phyloP scores from a whole-genome alignment of 2,888 invertebrate species.

The Tupiocoris notatus region DNA sequence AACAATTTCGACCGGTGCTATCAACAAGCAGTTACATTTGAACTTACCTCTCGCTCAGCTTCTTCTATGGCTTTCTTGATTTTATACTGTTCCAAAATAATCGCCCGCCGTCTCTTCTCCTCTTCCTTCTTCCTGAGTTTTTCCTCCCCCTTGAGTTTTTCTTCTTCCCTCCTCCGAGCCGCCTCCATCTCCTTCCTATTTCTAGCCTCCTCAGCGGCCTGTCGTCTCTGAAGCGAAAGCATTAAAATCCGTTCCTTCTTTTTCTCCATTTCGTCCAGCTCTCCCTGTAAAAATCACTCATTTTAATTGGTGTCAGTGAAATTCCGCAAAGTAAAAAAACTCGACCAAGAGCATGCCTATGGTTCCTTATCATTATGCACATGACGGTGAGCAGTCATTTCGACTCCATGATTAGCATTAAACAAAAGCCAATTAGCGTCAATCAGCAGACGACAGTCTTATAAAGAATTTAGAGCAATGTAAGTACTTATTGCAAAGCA shows the following conservation, averaged over 20 bases:
- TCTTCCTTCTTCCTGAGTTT: conserved; percentile 75
- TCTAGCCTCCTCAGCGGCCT: conserved; percentile 84
- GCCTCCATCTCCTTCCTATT: conserved; percentile 80
- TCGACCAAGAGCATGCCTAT: too few relatives aligned
- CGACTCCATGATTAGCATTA: too few relatives aligned
- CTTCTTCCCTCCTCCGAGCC: conserved; percentile 71
- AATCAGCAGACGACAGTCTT: too few relatives aligned
- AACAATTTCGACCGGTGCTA: too few relatives aligned
- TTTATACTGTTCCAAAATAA: conserved; percentile 89
- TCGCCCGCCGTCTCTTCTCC: conserved; percentile 80
- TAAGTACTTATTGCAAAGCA: neutral
- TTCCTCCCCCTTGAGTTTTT: conserved; percentile 73
- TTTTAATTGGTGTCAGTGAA: neutral
- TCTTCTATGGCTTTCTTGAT: conserved; percentile 90
- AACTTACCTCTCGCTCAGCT: conserved; percentile 75
- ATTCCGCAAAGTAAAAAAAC: too few relatives aligned
- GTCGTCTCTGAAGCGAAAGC: conserved; percentile 82
- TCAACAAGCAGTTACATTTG: too few relatives aligned
- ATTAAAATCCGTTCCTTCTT: conserved; percentile 90
- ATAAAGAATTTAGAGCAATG: too few relatives aligned
- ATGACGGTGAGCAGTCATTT: too few relatives aligned
- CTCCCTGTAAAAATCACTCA: conserved; percentile 51
- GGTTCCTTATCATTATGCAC: too few relatives aligned
- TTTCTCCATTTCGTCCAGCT: conserved; percentile 86
- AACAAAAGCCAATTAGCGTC: too few relatives aligned